Evolutionary conservation across 2,888 invertebrate species (phyloP), one percentile per base, ranked within the genome.

Genomic region (Hypolimnas misippus): DNA sequence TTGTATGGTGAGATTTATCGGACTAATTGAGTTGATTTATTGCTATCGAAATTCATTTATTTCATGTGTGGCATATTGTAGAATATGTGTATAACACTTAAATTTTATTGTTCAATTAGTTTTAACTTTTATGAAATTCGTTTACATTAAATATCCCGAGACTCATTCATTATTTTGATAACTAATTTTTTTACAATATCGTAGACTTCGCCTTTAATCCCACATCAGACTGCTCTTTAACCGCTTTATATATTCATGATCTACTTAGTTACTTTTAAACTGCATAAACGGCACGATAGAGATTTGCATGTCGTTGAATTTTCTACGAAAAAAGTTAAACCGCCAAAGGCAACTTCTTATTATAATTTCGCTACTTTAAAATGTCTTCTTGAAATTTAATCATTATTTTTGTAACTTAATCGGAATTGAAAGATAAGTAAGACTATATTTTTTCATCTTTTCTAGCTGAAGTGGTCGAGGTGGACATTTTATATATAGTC

Each of bases 241-340:
- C 72, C 65, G 71, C 70, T 77, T 78, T 76, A 77, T 74, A 75
- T 76, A 62, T 62, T 57, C 57, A 57, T 62, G 52, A 52, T 52
- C 69, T 67, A 76, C 79, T 52, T 44, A 51, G 78, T 73, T 73
- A 75, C 72, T 78, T 77, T 75, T 66, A 70, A 75, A 75, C 69
- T 73, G 69, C 73, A 62, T 44, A 57, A 62, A 57, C 44, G 52
- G 56, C 78, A 75, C 77, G 77, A 78, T 75, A 69, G 73, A 78
- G 76, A 82, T 81, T 81, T 79, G 76, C 79, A 81, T 81, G 76
- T 76, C 74, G 81, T 80, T 81, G 14, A 49, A 49, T 49, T 49
- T 49, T 49, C 38, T 21, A 53, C 52, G 38, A 38, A 53, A 53
- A 53, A 21, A 53, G 38, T 19, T 53, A 38, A 35, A 16, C 14